These are phyloP conservation scores for Drosophila funebris DNA, from an alignment of 1,140 invertebrate genomes.

Conservation along the genomic window DNA sequence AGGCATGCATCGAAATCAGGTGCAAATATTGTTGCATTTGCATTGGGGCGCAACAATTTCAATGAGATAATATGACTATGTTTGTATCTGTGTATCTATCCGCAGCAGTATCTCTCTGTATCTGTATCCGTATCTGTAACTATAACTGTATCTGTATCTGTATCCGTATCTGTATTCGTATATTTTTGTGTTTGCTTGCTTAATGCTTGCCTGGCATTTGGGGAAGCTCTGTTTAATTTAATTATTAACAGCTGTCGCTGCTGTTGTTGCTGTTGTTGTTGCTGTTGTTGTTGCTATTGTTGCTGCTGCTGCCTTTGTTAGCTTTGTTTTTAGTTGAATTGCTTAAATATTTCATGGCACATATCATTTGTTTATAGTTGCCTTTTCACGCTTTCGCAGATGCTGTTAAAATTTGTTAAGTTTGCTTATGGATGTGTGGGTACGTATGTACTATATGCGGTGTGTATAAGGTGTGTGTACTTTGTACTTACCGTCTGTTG, in stretches of 20 bases:
- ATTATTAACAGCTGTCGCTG: slow-evolving; percentile 54
- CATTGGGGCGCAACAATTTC: slow-evolving; percentile 39
- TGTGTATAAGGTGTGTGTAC: background rate
- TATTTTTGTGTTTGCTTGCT: slow-evolving; percentile 2
- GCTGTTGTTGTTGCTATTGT: slow-evolving; percentile 6
- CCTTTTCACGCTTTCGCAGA: background rate
- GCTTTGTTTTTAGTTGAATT: slow-evolving; percentile 50
- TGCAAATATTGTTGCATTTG: slow-evolving; percentile 79
- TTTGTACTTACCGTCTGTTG: slow-evolving; percentile 66
- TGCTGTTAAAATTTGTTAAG: slow-evolving; percentile 30
- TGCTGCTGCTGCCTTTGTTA: slow-evolving; percentile 9
- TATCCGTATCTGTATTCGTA: background rate
- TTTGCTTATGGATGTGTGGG: slow-evolving; percentile 1
- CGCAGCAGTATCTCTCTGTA: slow-evolving; percentile 8
- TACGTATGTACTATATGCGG: slow-evolving; percentile 7
- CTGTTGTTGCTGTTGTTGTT: slow-evolving; percentile 4
- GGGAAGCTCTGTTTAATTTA: slow-evolving; percentile 60
- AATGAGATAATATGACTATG: slow-evolving; percentile 25
- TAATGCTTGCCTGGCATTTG: slow-evolving; percentile 47
- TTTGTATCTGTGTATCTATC: slow-evolving; percentile 14
- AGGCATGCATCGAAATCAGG: slow-evolving; percentile 60
- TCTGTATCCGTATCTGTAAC: slow-evolving; percentile 15
- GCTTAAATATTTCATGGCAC: slow-evolving; percentile 60
- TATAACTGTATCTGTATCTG: slow-evolving; percentile 15
- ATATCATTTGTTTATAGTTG: slow-evolving; percentile 39